A percentile compares a stretch with the other conserved stretches of the same genome.
phyloP scores from a whole-genome alignment of 2,888 invertebrate genomes.

The Branchipolynoe longqiensis region DNA sequence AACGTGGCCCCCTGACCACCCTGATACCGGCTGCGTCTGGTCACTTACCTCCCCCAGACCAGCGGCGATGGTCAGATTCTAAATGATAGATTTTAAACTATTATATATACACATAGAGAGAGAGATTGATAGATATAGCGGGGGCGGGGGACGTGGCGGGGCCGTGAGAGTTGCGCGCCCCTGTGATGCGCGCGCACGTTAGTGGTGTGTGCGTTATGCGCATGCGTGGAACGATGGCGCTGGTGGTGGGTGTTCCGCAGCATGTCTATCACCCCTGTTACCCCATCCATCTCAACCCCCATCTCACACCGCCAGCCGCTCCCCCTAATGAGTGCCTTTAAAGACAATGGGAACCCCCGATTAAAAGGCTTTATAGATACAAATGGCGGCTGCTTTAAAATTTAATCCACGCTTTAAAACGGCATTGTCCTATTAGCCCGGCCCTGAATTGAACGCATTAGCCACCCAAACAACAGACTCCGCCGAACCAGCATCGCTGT shows the following conservation, averaged over 20 bases:
- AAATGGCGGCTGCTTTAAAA: slow-evolving; percentile 42
- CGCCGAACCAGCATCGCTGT: not conserved
- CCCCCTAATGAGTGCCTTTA: slow-evolving; percentile 33
- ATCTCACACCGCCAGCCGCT: not conserved
- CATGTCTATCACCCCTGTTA: not conserved
- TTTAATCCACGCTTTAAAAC: slow-evolving; percentile 38
- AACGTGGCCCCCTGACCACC: too few species aligned
- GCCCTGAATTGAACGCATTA: slow-evolving; percentile 36
- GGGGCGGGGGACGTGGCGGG: too few species aligned
- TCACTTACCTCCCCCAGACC: too few species aligned
- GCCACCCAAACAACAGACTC: slow-evolving; percentile 16
- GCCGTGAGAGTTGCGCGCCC: too few species aligned
- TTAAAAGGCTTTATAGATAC: slow-evolving; percentile 55
- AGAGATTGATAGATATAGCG: too few species aligned
- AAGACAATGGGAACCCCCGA: slow-evolving; percentile 11
- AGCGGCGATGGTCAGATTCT: too few species aligned
- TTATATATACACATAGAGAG: too few species aligned
- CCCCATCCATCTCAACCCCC: not conserved
- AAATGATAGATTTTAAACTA: too few species aligned
- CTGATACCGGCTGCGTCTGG: too few species aligned
- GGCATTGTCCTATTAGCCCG: slow-evolving; percentile 38
- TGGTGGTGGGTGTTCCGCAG: not conserved
- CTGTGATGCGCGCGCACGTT: too few species aligned
- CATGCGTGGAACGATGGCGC: too few species aligned
- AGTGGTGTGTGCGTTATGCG: too few species aligned